These are phyloP conservation scores for Engraulis encrasicolus DNA, from an alignment of 2,113 vertebrate genomes.

Conservation along the genomic window DNA sequence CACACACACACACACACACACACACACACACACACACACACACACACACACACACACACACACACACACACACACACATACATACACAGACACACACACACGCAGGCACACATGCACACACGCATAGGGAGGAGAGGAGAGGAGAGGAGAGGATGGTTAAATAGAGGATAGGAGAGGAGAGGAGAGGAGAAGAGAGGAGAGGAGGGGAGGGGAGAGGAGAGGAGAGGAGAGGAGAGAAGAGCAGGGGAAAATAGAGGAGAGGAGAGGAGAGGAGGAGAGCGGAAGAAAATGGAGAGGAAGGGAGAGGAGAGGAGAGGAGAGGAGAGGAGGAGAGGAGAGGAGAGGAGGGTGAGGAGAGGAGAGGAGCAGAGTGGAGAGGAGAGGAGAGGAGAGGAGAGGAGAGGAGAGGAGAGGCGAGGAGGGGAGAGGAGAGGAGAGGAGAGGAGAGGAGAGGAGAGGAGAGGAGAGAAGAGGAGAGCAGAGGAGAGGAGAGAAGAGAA, in stretches of 20 bases:
- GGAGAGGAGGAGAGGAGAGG: neutral
- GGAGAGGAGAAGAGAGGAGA: neutral
- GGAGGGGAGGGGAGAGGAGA: neutral
- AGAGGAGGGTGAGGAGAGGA: too few relatives aligned
- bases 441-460: neutral
- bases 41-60: neutral
- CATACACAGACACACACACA: neutral
- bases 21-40: neutral
- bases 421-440: neutral
- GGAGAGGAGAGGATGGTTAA: too few relatives aligned
- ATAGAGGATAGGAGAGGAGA: neutral
- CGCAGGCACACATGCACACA: neutral
- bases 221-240: neutral
- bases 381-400: neutral
- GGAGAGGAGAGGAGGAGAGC: neutral
- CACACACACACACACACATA: neutral
- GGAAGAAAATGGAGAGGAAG: too few relatives aligned
- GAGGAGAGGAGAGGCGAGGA: too few relatives aligned
- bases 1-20: neutral
- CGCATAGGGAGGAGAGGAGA: slow-evolving; percentile 1
- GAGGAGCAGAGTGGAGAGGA: too few relatives aligned
- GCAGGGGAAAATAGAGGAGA: too few relatives aligned
- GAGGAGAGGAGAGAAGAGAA: neutral
- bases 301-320: neutral
- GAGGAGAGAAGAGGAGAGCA: neutral